phyloP scores from a whole-genome alignment of 2,113 vertebrate genomes.

The Struthidea cinerea region DNA sequence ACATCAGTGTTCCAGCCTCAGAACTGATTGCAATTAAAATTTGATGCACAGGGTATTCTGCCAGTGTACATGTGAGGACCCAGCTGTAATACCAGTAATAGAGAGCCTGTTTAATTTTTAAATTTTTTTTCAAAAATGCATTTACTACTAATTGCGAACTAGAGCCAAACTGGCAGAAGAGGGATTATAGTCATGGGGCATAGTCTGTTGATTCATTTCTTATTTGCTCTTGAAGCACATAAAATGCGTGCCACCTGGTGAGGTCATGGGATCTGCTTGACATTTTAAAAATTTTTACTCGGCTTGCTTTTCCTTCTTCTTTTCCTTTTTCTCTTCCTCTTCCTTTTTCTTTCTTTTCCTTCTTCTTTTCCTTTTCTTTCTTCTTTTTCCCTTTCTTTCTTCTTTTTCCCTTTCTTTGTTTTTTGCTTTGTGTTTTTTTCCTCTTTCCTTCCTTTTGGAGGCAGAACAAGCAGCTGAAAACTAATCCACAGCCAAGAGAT shows the following conservation, averaged over 20 bases:
- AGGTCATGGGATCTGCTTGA: not conserved
- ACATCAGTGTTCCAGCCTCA: not conserved
- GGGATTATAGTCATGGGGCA: not conserved
- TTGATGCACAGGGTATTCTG: not conserved
- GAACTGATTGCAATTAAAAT: not conserved
- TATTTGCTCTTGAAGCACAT: not conserved
- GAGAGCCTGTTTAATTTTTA: not conserved
- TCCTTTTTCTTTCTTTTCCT: rapidly evolving
- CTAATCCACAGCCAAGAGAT: not conserved
- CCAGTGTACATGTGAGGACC: not conserved
- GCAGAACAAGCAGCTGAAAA: not conserved
- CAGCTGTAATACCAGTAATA: not conserved
- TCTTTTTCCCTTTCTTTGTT: not conserved
- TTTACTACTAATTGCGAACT: not conserved
- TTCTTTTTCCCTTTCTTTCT: not conserved
- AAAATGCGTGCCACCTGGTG: not conserved
- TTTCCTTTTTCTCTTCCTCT: too few species aligned
- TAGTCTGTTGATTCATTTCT: not conserved
- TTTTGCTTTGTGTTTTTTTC: not conserved
- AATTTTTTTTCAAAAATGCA: not conserved
- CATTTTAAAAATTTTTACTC: rapidly evolving
- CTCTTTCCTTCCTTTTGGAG: not conserved
- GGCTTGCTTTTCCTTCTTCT: rapidly evolving
- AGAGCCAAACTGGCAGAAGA: not conserved
- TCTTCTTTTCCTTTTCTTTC: rapidly evolving